A percentile compares a stretch with the other conserved stretches of the same genome.
phyloP scores from a whole-genome alignment of 2,797 vertebrate genomes.

The Gymnothorax reevesii region DNA sequence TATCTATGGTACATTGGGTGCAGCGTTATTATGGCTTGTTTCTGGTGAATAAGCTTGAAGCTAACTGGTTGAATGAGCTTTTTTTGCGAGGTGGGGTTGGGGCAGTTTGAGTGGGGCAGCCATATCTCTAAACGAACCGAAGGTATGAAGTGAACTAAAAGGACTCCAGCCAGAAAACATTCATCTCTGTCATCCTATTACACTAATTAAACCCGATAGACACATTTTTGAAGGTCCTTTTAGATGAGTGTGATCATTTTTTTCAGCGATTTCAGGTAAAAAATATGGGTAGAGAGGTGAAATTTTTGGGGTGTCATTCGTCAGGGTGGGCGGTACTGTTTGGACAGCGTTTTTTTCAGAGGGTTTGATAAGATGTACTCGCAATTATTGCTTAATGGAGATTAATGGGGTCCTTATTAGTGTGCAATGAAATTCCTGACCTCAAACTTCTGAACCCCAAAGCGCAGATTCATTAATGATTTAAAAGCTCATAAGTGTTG shows the following conservation, averaged over 20 bases:
- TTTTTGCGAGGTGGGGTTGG: not conserved
- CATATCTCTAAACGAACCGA: conserved; percentile 60
- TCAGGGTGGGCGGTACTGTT: conserved; percentile 11
- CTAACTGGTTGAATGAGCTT: not conserved
- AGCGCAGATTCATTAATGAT: not conserved
- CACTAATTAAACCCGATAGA: conserved; percentile 78
- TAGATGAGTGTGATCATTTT: conserved; percentile 51
- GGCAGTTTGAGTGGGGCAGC: conserved; percentile 25
- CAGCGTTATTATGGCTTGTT: not conserved
- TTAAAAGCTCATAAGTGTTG: not conserved
- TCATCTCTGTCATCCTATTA: conserved; percentile 74
- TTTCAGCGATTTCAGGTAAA: conserved; percentile 45
- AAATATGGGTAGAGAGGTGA: conserved; percentile 44
- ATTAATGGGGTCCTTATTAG: conserved; percentile 16
- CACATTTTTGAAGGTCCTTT: conserved; percentile 51
- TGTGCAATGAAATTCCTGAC: not conserved
- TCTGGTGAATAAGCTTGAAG: not conserved
- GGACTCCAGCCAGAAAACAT: conserved; percentile 73
- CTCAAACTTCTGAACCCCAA: conserved; percentile 7
- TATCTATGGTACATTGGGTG: too few relatives aligned
- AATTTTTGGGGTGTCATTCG: conserved; percentile 27
- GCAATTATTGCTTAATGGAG: conserved; percentile 9
- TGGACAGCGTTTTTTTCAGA: conserved; percentile 13
- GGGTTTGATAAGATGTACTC: not conserved
- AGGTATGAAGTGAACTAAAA: conserved; percentile 65